Conservation (phyloP, 2,888 invertebrate species). For the Tenthredo amoena region DNA sequence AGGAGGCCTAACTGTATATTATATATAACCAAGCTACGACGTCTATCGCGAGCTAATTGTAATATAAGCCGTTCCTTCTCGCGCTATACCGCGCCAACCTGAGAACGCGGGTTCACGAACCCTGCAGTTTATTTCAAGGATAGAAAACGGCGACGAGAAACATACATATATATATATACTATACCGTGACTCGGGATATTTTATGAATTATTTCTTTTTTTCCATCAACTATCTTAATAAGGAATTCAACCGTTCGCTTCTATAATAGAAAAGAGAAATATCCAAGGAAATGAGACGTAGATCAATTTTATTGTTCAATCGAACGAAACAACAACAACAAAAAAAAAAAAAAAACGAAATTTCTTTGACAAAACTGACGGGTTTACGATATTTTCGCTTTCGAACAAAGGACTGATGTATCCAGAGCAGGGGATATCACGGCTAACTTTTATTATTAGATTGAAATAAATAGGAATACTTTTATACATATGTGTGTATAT, state of each 20-base stretch:
- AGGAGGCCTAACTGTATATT: conserved; percentile 22
- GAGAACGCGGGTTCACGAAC: conserved; percentile 2
- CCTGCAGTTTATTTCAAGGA: not conserved
- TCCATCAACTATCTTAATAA: not conserved
- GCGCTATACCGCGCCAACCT: not conserved
- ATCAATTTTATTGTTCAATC: not conserved
- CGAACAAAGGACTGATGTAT: not conserved
- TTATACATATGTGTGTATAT: conserved; percentile 13
- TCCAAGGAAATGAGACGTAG: not conserved
- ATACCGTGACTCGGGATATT: not conserved
- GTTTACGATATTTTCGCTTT: not conserved
- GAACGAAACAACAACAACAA: no score
- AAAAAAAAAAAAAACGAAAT: no score
- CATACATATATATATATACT: no score
- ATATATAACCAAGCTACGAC: not conserved
- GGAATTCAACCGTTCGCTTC: not conserved
- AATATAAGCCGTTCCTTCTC: not conserved
- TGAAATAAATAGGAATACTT: not conserved
- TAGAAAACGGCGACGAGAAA: not conserved
- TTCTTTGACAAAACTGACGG: no score
- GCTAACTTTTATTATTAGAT: conserved; percentile 19
- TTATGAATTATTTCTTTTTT: not conserved
- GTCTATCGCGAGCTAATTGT: conserved; percentile 14
- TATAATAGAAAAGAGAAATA: not conserved
- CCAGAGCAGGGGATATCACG: not conserved